Percentiles rank a stretch among this genome's conserved stretches.
Evolutionary conservation across 2,797 vertebrate genomes (phyloP).

Genomic region (Remorina albescens): DNA sequence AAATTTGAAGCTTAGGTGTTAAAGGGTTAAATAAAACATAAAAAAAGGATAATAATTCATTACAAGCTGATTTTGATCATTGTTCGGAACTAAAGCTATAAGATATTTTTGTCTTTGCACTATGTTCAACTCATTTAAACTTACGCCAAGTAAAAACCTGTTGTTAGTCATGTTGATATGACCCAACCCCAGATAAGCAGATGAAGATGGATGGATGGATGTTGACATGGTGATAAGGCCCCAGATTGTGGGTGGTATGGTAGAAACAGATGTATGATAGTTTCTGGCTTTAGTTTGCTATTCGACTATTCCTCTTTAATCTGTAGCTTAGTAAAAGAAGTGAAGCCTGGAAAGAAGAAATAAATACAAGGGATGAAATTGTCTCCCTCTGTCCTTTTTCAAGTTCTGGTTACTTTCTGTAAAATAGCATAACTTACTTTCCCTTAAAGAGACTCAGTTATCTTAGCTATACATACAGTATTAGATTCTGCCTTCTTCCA

Average conservation of each 20-base stretch:
- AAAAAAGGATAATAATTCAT: constrained; percentile 68
- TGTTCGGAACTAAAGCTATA: constrained; percentile 43
- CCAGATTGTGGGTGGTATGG: not conserved
- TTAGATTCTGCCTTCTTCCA: constrained; percentile 66
- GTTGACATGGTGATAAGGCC: too few species aligned
- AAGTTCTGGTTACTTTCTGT: constrained; percentile 61
- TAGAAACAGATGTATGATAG: not conserved
- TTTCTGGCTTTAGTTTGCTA: constrained; percentile 23
- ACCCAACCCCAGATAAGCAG: too few species aligned
- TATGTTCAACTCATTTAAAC: constrained; percentile 29
- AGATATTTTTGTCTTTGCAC: constrained; percentile 18
- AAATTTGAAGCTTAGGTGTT: too few species aligned
- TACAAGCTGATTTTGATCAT: constrained; percentile 33
- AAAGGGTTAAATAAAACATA: constrained; percentile 45
- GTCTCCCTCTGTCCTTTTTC: constrained; percentile 51
- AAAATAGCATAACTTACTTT: constrained; percentile 62
- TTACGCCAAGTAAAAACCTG: too few species aligned
- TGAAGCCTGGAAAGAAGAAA: constrained; percentile 49
- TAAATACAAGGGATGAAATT: constrained; percentile 55
- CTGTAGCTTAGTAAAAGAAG: constrained; percentile 40
- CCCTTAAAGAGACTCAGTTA: constrained; percentile 60
- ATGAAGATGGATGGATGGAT: too few species aligned
- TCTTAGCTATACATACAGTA: constrained; percentile 63
- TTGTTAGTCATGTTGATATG: too few species aligned
- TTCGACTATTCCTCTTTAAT: constrained; percentile 40